Evolutionary conservation across 2,797 vertebrate species (phyloP), one percentile per base, ranked within the genome.

Genomic region (Euphonia xanthogaster): DNA sequence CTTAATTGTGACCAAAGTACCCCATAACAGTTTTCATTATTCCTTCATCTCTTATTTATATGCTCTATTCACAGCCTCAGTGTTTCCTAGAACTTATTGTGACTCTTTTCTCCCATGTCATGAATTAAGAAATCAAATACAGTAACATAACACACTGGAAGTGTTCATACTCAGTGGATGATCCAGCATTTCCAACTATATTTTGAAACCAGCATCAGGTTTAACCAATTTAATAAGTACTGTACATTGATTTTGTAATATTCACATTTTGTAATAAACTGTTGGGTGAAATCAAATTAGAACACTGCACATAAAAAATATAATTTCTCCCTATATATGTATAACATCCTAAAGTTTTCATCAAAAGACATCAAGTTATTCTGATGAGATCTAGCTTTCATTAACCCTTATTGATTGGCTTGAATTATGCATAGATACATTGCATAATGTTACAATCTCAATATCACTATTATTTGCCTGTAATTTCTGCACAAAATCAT

Each of bases 361-460:
- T 88, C 68, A 90, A 83, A 78, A 94, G 15, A 54, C 61, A 89
- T 23, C 28, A 70, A 63, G 53, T 71, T 76, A 72, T 68, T 93
- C 60, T 82, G 47, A 62, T 81, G 68, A 88, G 62, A 91, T 87
- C 44, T 63, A 87, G 13, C 37, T 89, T 88, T 94, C 80, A 88
- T 94, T 93, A 94, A 88, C 76, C 78, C 18, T 72, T 89, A 82
- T 53, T 92, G 81, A 95, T 78, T 61, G 27, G 19, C 22, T 89
- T 82, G 88, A 94, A 91, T 82, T 89, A 82, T 70, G 19, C 54
- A 55, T 33, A 33, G 16, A 55, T 55, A 55, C 11, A 55, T 86
- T 57, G 62, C 68, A 91, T 93, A 73, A 96, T 63, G 61, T 67
- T 80, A 27, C 17, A 63, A 55, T 79, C 31, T 82, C 65, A 90